A percentile compares a stretch with the other conserved stretches of the same genome.
Evolutionary conservation across 2,797 vertebrate genomes (phyloP).

Genomic region (Peromyscus eremicus): DNA sequence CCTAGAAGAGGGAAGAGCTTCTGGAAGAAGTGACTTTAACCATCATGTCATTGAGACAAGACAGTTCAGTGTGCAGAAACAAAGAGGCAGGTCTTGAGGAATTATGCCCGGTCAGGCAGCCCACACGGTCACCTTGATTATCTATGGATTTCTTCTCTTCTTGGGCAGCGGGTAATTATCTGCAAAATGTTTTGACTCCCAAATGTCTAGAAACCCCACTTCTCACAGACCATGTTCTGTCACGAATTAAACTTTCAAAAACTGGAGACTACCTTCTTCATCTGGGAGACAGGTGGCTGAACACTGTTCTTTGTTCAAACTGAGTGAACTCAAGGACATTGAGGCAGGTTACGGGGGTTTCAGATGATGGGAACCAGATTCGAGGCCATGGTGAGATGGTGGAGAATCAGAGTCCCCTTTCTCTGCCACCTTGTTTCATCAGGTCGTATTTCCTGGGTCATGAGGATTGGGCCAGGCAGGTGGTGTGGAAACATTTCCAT

Average conservation of each 20-base stretch:
- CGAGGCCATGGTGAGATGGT: rapidly evolving
- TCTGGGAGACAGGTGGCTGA: neutral
- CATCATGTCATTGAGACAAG: neutral
- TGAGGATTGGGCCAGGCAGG: rapidly evolving
- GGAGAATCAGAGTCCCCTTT: rapidly evolving
- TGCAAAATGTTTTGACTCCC: neutral
- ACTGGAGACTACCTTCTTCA: neutral
- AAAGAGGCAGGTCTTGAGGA: neutral
- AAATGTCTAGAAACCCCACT: neutral
- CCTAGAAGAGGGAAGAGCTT: rapidly evolving
- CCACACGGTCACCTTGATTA: rapidly evolving
- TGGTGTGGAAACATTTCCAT: neutral
- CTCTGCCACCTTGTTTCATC: neutral
- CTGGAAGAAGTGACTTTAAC: too few species aligned
- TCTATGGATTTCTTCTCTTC: neutral
- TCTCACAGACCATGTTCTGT: neutral
- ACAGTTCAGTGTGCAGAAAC: neutral
- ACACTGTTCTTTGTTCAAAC: rapidly evolving
- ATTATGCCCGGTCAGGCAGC: neutral
- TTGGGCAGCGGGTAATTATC: neutral
- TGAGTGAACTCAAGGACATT: rapidly evolving
- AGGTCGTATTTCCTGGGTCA: rapidly evolving
- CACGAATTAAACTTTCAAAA: neutral
- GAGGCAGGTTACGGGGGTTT: neutral
- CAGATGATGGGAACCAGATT: neutral